Evolutionary conservation across 2,888 invertebrate genomes (phyloP), one percentile per base, ranked within the genome.

Genomic region (Notocelia uddmanniana): DNA sequence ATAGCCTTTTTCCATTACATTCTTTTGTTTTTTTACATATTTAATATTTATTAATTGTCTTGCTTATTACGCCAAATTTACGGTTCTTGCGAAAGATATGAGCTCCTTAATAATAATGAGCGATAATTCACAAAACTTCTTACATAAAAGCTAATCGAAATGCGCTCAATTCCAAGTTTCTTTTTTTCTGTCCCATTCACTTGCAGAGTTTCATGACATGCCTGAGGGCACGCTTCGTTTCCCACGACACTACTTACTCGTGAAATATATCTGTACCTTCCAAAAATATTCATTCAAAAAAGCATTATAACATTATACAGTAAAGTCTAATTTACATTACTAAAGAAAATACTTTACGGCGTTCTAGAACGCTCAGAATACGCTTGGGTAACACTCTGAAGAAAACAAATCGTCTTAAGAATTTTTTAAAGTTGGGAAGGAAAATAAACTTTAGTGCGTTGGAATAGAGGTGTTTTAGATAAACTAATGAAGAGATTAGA

Each of bases 181-280:
- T 83, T 80, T 79, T 80, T 81, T 83, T 81, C 79, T 82, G 84
- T 83, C 86, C 83, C 84, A 87, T 87, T 87, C 85, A 85, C 87
- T 86, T 82, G 86, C 87, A 77, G 84, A 86, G 85, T 85, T 81
- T 86, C 87, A 87, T 84, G 85, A 95, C 94, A 94, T 92, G 95
- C 95, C 95, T 91, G 94, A 92, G 95, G 94, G 93, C 93, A 94
- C 90, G 91, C 94, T 92, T 89, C 89, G 92, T 92, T 94, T 94
- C 94, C 94, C 94, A 94, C 94, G 94, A 81, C 81, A 78, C 79
- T 80, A 78, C 91, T 91, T 79, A 78, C 75, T 75, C 63, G 74
- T 79, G 81, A 66, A 81, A 81, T 77, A 76, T 69, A 74, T 34
- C 73, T 34, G 13, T 74, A 79, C 75, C 66, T 66, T 70, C 73